phyloP scores from a whole-genome alignment of 2,888 invertebrate species.

The Anorthoa munda region DNA sequence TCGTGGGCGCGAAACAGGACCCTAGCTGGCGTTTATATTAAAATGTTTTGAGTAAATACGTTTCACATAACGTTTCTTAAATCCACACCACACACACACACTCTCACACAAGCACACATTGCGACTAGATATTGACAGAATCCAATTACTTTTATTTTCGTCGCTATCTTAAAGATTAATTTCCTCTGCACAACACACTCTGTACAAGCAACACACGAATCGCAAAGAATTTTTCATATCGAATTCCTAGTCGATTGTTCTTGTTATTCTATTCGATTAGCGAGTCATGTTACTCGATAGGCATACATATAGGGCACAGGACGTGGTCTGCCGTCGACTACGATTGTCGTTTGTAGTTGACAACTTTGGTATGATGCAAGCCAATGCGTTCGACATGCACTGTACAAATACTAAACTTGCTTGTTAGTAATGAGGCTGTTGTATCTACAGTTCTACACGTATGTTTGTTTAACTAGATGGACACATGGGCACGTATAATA shows the following conservation, averaged over 20 bases:
- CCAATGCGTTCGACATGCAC: slow-evolving; percentile 63
- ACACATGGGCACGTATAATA: neutral
- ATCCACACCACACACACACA: neutral
- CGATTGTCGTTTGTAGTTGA: slow-evolving; percentile 64
- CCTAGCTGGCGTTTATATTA: neutral
- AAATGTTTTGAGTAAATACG: slow-evolving; percentile 10
- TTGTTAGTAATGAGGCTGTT: slow-evolving; percentile 59
- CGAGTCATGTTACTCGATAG: slow-evolving; percentile 61
- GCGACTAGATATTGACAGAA: slow-evolving; percentile 2
- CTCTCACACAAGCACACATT: no score
- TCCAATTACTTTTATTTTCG: slow-evolving; percentile 36
- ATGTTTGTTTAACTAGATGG: slow-evolving; percentile 15
- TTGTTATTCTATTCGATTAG: slow-evolving; percentile 66
- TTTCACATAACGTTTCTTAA: slow-evolving; percentile 1
- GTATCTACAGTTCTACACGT: neutral
- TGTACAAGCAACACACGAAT: no score
- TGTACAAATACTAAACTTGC: slow-evolving; percentile 62
- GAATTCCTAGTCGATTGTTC: slow-evolving; percentile 64
- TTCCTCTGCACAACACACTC: no score
- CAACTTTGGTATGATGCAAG: slow-evolving; percentile 70
- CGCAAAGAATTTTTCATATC: slow-evolving; percentile 58
- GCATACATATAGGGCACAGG: slow-evolving; percentile 65
- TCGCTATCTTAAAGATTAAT: slow-evolving; percentile 35
- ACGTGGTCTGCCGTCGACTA: slow-evolving; percentile 59
- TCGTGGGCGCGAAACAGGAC: slow-evolving; percentile 10